These are phyloP conservation scores for Arion vulgaris DNA, from an alignment of 1,140 invertebrate species.

Conservation along the genomic window DNA sequence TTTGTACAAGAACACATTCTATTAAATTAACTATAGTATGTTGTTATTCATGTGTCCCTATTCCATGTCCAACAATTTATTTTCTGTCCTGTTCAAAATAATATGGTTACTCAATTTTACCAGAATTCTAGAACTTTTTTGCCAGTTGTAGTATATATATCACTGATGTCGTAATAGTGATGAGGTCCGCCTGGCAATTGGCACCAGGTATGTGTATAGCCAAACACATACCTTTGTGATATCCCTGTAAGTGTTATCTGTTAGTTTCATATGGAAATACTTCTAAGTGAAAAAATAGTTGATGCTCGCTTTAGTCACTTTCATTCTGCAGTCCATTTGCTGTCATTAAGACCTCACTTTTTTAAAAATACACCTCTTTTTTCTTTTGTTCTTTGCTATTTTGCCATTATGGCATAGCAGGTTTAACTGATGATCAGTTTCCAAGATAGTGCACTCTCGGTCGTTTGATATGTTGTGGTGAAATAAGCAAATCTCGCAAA, in stretches of 20 bases:
- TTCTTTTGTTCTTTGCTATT: no score
- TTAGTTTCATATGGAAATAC: slow-evolving; percentile 37
- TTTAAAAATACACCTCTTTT: neutral
- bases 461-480: no score
- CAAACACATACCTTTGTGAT: slow-evolving; percentile 15
- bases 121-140: neutral
- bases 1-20: neutral
- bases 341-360: slow-evolving; percentile 33
- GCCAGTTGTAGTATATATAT: neutral
- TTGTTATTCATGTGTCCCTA: neutral
- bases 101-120: neutral
- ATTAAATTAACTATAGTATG: neutral
- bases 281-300: slow-evolving; percentile 38
- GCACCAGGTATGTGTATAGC: slow-evolving; percentile 2
- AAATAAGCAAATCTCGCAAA: no score
- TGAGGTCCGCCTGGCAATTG: slow-evolving; percentile 31
- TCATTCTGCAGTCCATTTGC: slow-evolving; percentile 28
- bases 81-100: neutral
- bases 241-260: slow-evolving; percentile 31
- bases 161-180: neutral
- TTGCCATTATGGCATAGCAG: no score
- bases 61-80: neutral
- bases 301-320: slow-evolving; percentile 24
- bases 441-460: no score
- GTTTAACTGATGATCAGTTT: no score